phyloP scores from a whole-genome alignment of 2,888 invertebrate species.

The Lasiommata megera region DNA sequence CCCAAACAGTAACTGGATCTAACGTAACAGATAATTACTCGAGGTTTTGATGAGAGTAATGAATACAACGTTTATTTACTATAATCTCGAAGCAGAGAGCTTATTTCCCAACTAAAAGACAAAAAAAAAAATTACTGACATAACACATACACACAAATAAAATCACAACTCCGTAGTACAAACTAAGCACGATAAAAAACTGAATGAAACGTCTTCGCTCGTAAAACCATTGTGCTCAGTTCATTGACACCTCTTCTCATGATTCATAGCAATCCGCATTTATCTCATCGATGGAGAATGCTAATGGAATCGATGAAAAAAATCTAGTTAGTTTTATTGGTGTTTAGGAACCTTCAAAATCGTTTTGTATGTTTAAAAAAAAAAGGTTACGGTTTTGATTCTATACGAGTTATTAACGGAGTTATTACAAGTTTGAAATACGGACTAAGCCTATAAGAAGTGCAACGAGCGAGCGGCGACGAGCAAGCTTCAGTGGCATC shows the following conservation, averaged over 20 bases:
- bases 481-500: too few species aligned
- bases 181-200: conserved; percentile 30
- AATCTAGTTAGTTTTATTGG: conserved; percentile 60
- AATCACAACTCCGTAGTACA: conserved; percentile 12
- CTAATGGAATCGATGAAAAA: conserved; percentile 45
- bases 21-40: too few species aligned
- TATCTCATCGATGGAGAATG: conserved; percentile 46
- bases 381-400: too few species aligned
- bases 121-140: conserved; percentile 1
- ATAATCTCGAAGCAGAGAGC: background rate
- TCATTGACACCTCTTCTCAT: conserved; percentile 46
- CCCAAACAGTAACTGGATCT: too few species aligned
- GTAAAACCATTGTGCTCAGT: conserved; percentile 48
- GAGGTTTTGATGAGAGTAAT: too few species aligned
- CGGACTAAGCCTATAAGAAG: background rate
- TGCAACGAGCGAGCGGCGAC: too few species aligned
- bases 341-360: conserved; percentile 10
- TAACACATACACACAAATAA: conserved; percentile 5
- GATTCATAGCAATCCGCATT: conserved; percentile 53
- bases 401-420: background rate
- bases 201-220: conserved; percentile 38
- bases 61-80: background rate
- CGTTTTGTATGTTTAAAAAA: too few species aligned
- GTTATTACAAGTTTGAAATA: background rate
- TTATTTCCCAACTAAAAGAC: background rate